These are phyloP conservation scores for Heliconius charithonia DNA, from an alignment of 2,888 invertebrate species.

Conservation along the genomic window DNA sequence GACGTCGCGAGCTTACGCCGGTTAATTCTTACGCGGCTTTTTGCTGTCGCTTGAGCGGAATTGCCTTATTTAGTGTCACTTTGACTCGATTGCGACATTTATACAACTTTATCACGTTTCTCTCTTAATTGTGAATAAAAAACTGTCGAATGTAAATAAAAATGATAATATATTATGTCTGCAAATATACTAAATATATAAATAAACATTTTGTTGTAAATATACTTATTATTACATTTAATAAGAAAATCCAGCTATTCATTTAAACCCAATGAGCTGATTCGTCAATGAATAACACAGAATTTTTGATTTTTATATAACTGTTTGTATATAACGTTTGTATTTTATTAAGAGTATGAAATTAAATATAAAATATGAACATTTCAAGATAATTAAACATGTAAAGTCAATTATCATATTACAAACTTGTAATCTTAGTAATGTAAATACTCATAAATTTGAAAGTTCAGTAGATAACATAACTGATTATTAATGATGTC, in stretches of 20 bases:
- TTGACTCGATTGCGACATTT: slow-evolving; percentile 55
- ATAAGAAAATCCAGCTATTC: too few species aligned
- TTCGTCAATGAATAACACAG: too few species aligned
- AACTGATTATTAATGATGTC: slow-evolving; percentile 35
- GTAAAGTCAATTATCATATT: slow-evolving; percentile 2
- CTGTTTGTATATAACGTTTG: too few species aligned
- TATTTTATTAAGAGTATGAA: too few species aligned
- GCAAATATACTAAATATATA: not conserved
- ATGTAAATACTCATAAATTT: slow-evolving; percentile 40
- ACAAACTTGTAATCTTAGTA: not conserved
- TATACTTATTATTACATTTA: too few species aligned
- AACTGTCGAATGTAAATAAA: not conserved
- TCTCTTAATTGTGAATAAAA: slow-evolving; percentile 29
- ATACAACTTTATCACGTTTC: slow-evolving; percentile 60
- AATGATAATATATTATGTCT: not conserved
- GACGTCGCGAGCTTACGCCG: slow-evolving; percentile 53
- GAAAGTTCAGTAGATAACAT: slow-evolving; percentile 23
- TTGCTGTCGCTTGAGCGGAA: slow-evolving; percentile 56
- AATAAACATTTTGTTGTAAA: not conserved
- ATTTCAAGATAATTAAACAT: not conserved
- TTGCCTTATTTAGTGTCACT: slow-evolving; percentile 63
- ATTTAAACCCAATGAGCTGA: too few species aligned
- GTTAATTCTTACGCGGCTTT: slow-evolving; percentile 66
- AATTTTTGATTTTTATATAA: too few species aligned
- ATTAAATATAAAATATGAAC: not conserved